Conservation (phyloP, 2,797 vertebrate genomes). For the Denticeps clupeoides region DNA sequence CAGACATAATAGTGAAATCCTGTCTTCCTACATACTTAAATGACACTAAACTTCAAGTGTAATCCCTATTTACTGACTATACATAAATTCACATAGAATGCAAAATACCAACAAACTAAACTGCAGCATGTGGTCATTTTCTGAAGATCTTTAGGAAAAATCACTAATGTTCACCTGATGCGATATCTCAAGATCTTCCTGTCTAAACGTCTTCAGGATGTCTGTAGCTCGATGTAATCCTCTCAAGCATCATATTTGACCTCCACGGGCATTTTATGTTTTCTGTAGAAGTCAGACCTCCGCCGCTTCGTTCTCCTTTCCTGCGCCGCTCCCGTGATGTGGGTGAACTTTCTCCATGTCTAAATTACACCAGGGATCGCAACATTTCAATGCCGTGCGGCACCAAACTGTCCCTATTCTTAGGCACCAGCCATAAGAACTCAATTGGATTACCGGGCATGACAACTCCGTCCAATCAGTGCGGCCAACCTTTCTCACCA, state of each 20-base stretch:
- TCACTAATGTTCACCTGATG: constrained; percentile 47
- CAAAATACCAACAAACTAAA: no score
- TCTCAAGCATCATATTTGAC: constrained; percentile 30
- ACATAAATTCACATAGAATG: no score
- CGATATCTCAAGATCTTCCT: constrained; percentile 27
- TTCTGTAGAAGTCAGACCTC: no score
- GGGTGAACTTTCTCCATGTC: constrained; percentile 37
- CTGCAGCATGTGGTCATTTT: no score
- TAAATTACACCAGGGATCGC: constrained; percentile 18
- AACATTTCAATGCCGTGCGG: constrained; percentile 33
- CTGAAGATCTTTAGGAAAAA: no score
- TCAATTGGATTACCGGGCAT: constrained; percentile 62
- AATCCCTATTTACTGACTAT: no score
- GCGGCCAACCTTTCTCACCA: constrained; percentile 18
- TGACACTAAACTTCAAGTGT: no score
- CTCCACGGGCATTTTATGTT: no score
- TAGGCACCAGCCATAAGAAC: constrained; percentile 54
- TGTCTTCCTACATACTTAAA: no score
- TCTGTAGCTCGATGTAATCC: constrained; percentile 42
- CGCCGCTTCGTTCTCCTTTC: no score
- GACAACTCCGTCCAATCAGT: constrained; percentile 39
- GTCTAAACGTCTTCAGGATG: constrained; percentile 37
- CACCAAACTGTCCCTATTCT: constrained; percentile 54
- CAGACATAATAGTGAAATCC: no score
- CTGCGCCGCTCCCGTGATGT: constrained; percentile 1